A percentile compares a stretch with the other conserved stretches of the same genome.
phyloP scores from a whole-genome alignment of 2,888 invertebrate genomes.

The Tenthredo mesomela region DNA sequence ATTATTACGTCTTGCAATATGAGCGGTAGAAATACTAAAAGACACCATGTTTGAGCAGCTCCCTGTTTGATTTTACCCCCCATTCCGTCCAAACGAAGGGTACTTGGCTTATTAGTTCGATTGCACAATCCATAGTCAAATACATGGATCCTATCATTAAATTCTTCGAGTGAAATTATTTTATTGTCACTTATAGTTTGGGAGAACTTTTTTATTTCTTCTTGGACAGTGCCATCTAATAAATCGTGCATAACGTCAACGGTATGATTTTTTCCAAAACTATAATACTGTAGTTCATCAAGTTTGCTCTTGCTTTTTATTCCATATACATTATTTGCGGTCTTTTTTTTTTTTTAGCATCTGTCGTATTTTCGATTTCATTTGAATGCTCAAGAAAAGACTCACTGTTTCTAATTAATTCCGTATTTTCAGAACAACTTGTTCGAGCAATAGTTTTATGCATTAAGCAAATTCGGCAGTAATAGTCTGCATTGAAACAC shows the following conservation, averaged over 20 bases:
- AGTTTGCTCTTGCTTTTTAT: slow-evolving; percentile 42
- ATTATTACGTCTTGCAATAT: no score
- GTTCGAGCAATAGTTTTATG: slow-evolving; percentile 54
- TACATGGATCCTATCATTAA: slow-evolving; percentile 52
- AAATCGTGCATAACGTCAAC: slow-evolving; percentile 59
- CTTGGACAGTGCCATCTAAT: slow-evolving; percentile 57
- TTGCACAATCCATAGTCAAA: slow-evolving; percentile 56
- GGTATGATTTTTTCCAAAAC: slow-evolving; percentile 53
- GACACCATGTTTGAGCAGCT: no score
- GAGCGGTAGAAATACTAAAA: no score
- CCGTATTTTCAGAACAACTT: slow-evolving; percentile 38
- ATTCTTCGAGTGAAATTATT: slow-evolving; percentile 41
- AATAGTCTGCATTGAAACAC: slow-evolving; percentile 59
- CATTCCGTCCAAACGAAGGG: no score
- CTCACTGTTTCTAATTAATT: no score
- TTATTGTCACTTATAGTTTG: slow-evolving; percentile 35
- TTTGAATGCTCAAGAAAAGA: slow-evolving; percentile 21
- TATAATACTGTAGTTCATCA: slow-evolving; percentile 52
- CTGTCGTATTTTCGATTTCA: not conserved
- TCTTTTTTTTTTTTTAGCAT: not conserved
- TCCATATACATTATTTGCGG: slow-evolving; percentile 49
- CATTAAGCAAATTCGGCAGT: slow-evolving; percentile 59
- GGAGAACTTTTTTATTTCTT: slow-evolving; percentile 57
- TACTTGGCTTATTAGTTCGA: no score
- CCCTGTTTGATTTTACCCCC: no score